Evolutionary conservation across 1,140 invertebrate genomes (phyloP).

Genomic region (Drosophila repleta): DNA sequence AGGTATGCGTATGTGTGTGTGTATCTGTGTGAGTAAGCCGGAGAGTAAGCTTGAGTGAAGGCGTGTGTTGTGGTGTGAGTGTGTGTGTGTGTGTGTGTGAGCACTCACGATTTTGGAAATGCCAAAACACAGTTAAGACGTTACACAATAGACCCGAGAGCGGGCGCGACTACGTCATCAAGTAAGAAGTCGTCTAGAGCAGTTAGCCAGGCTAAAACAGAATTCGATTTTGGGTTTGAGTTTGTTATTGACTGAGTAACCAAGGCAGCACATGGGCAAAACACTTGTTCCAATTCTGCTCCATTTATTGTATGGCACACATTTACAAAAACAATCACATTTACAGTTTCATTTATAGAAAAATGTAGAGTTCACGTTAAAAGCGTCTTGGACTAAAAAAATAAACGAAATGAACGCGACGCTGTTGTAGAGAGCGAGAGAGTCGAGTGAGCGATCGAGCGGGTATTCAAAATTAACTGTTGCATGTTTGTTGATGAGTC

Average conservation of each 20-base stretch:
- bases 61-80: conserved; percentile 3
- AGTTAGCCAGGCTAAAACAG: conserved; percentile 28
- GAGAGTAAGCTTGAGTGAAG: conserved; percentile 42
- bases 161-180: conserved; percentile 68
- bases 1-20: conserved; percentile 17
- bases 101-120: conserved; percentile 64
- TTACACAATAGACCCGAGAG: conserved; percentile 62
- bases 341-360: background rate
- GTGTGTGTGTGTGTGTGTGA: conserved; percentile 40
- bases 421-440: conserved; percentile 22
- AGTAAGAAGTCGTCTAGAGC: conserved; percentile 9
- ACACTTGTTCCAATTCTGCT: conserved; percentile 38
- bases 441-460: conserved; percentile 17
- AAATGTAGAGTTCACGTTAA: conserved; percentile 5
- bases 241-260: conserved; percentile 50
- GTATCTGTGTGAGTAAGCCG: conserved; percentile 39
- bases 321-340: conserved; percentile 14
- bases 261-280: conserved; percentile 42
- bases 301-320: conserved; percentile 31
- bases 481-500: conserved; percentile 55
- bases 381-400: conserved; percentile 19
- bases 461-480: conserved; percentile 55
- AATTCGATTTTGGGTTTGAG: conserved; percentile 3
- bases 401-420: conserved; percentile 25
- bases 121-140: conserved; percentile 77